A percentile compares a stretch with the other conserved stretches of the same genome.
These are phyloP conservation scores for Ichneumoninae sp. DNA, from an alignment of 2,888 invertebrate species.

Conservation along the genomic window DNA sequence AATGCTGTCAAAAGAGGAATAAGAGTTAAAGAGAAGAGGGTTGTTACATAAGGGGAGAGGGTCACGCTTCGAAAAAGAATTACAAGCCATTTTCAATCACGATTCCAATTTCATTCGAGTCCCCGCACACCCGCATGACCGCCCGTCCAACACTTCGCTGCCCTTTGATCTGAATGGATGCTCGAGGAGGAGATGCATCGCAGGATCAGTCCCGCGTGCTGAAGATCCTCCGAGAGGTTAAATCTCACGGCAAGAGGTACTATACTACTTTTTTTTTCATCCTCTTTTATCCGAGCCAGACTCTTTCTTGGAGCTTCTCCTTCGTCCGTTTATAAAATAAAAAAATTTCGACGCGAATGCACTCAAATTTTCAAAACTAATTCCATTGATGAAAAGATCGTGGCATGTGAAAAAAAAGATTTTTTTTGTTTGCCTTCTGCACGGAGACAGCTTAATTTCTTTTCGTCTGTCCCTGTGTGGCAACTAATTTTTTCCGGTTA, in stretches of 20 bases:
- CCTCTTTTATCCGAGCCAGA: constrained; percentile 16
- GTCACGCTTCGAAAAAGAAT: constrained; percentile 69
- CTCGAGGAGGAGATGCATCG: constrained; percentile 55
- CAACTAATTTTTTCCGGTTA: no score
- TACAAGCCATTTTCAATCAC: constrained; percentile 75
- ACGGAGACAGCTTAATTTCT: no score
- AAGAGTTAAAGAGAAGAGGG: constrained; percentile 31
- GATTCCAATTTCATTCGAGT: constrained; percentile 74
- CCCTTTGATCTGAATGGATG: constrained; percentile 68
- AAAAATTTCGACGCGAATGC: neutral
- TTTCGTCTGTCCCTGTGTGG: no score
- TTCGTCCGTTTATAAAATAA: neutral
- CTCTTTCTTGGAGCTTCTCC: constrained; percentile 7
- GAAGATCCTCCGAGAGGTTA: constrained; percentile 46
- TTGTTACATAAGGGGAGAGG: constrained; percentile 46
- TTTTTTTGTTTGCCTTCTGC: no score
- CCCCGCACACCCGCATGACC: constrained; percentile 40
- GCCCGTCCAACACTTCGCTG: constrained; percentile 47
- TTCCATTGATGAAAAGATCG: no score
- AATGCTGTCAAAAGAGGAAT: constrained; percentile 52
- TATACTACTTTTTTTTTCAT: constrained; percentile 34
- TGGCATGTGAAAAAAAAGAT: no score
- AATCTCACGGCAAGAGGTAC: constrained; percentile 47
- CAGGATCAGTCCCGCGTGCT: constrained; percentile 48
- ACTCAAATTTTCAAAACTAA: neutral